These are phyloP conservation scores for Xylota sylvarum DNA, from an alignment of 2,888 invertebrate species.

Conservation along the genomic window DNA sequence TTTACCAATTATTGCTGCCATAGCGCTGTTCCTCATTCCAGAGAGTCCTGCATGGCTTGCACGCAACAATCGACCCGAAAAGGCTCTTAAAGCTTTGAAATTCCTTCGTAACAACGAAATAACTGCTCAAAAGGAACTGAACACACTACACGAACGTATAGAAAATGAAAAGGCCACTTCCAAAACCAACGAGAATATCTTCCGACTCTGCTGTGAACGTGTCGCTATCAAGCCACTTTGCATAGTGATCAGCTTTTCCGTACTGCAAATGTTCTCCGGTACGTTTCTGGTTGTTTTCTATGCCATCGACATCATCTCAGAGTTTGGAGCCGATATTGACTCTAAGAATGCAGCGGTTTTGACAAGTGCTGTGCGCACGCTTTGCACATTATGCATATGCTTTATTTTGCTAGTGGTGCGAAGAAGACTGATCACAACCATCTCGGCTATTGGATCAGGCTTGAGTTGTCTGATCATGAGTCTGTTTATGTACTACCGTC, in stretches of 20 bases:
- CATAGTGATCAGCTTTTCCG: conserved; percentile 90
- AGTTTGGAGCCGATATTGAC: conserved; percentile 85
- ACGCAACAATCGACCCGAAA: conserved; percentile 86
- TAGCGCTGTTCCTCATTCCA: conserved; percentile 88
- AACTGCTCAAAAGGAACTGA: conserved; percentile 87
- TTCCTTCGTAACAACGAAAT: conserved; percentile 88
- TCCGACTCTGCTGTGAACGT: conserved; percentile 86
- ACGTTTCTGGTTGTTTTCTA: conserved; percentile 92
- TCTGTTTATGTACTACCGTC: conserved; percentile 85
- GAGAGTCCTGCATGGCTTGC: conserved; percentile 92
- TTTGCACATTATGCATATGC: conserved; percentile 89
- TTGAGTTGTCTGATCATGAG: conserved; percentile 88
- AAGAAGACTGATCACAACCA: conserved; percentile 88
- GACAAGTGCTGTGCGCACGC: conserved; percentile 88
- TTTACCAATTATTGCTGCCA: conserved; percentile 87
- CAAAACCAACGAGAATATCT: conserved; percentile 85
- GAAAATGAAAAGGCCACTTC: conserved; percentile 86
- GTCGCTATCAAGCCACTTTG: conserved; percentile 90
- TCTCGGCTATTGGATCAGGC: conserved; percentile 89
- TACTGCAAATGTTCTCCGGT: conserved; percentile 90
- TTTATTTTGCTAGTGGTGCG: conserved; percentile 88
- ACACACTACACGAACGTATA: conserved; percentile 87
- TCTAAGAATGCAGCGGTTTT: conserved; percentile 88
- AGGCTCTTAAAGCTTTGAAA: conserved; percentile 86
- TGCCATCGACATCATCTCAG: conserved; percentile 90